Percentiles rank a stretch among this genome's conserved stretches.
Evolutionary conservation across 1,140 invertebrate species (phyloP).

Genomic region (Drosophila tsacasi): DNA sequence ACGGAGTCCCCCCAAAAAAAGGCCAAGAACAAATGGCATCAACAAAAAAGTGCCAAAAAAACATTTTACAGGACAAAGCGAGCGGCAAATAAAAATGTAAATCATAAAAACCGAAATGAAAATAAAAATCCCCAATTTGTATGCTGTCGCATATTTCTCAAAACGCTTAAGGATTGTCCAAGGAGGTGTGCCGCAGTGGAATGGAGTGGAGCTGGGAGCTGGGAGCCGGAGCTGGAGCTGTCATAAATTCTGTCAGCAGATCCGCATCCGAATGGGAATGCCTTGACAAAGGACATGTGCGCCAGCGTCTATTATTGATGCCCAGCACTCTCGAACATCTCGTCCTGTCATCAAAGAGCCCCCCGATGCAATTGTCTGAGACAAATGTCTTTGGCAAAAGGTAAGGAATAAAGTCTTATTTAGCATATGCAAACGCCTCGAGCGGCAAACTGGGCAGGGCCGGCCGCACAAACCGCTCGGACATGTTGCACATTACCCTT

Average conservation of each 20-base stretch:
- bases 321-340: slow-evolving; percentile 31
- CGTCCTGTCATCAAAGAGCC: slow-evolving; percentile 72
- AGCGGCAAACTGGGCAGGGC: slow-evolving; percentile 26
- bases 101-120: slow-evolving; percentile 76
- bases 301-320: slow-evolving; percentile 73
- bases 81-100: slow-evolving; percentile 74
- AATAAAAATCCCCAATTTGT: slow-evolving; percentile 83
- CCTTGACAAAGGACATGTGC: slow-evolving; percentile 73
- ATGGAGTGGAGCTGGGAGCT: not conserved
- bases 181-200: slow-evolving; percentile 1
- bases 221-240: slow-evolving; percentile 28
- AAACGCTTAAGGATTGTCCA: slow-evolving; percentile 69
- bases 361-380: slow-evolving; percentile 67
- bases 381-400: slow-evolving; percentile 73
- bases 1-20: slow-evolving; percentile 10
- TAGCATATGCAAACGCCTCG: slow-evolving; percentile 73
- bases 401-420: slow-evolving; percentile 72
- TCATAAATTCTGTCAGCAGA: slow-evolving; percentile 67
- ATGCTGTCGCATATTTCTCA: slow-evolving; percentile 77
- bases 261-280: slow-evolving; percentile 38
- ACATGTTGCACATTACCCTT: slow-evolving; percentile 66
- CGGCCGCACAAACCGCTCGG: slow-evolving; percentile 49
- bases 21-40: slow-evolving; percentile 23
- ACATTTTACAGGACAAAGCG: slow-evolving; percentile 62
- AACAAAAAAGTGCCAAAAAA: slow-evolving; percentile 60